Conservation (phyloP, 2,113 vertebrate species). For the Sceloporus tristichus region DNA sequence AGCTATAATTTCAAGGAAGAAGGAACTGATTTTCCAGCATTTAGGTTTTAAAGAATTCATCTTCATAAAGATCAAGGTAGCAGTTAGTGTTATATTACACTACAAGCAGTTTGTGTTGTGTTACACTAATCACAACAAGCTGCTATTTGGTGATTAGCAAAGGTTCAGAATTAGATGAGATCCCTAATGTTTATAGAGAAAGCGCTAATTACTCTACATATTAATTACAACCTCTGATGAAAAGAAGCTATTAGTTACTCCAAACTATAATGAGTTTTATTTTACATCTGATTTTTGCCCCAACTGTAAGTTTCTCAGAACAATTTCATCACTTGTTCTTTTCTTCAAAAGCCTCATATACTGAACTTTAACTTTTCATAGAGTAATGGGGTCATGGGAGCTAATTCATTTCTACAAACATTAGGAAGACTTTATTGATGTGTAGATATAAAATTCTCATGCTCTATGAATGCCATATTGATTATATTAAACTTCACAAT, state of each 20-base stretch:
- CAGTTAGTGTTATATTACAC: no score
- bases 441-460: not conserved
- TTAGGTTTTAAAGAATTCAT: no score
- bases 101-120: not conserved
- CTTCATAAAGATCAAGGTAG: no score
- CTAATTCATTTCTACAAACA: not conserved
- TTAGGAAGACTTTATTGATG: not conserved
- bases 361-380: not conserved
- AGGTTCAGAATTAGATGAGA: not conserved
- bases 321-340: not conserved
- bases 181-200: not conserved
- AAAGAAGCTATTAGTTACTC: not conserved
- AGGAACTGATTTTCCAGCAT: no score
- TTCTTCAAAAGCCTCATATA: not conserved
- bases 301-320: not conserved
- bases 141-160: constrained; percentile 2
- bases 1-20: no score
- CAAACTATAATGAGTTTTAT: not conserved
- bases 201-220: not conserved
- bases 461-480: not conserved
- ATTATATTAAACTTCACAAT: constrained; percentile 7
- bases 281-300: not conserved
- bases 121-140: not conserved
- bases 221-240: not conserved
- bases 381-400: not conserved